Base-by-base conservation (phyloP, 2,888 invertebrate species). In the Sericinus montela region DNA sequence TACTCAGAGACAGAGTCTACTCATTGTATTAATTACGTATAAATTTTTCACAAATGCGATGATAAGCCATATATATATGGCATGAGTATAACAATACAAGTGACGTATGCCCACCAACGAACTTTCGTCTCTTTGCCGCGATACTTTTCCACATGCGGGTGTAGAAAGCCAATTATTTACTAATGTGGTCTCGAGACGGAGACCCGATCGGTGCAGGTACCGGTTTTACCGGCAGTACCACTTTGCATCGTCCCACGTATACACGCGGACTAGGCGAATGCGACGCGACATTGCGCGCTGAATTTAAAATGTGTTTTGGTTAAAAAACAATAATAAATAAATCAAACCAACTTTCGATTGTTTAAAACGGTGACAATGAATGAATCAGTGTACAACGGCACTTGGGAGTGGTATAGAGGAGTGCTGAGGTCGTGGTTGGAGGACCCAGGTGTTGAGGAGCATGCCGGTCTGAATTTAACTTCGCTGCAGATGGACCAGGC, bases 401-500 rank as follows among this genome's bases (percentile, higher is more conserved):
- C 78, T 57, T 87, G 87, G 88, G 70, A 80, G 64, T 80, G 78
- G 81, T 80, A 84, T 53, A 71, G 65, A 59, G 80, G 80, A 55
- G 65, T 76, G 64, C 76, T 90, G 72, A 79, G 80, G 52, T 85
- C 89, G 43, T 92, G 92, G 90, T 67, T 91, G 50, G 93, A 93
- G 68, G 85, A 90, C 52, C 91, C 92, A 10, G 88, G 87, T 0
- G 73, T 71, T 52, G 75, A 77, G 40, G 77, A 77, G 48, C 89
- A 89, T 71, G 83, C 89, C 45, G 89, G 89, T 13, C 79, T 92
- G 44, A 84, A 92, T 62, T 81, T 93, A 80, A 84, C 90, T 0
- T 72, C 87, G 8, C 68, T 95, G 63, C 72, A 76, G 53, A 91
- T 92, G 65, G 94, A 95, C 65, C 82, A 94, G 75, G 94, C 94